Evolutionary conservation across 92 coral and sea anemone species (phyloP).

Genomic region (Metridium senile): DNA sequence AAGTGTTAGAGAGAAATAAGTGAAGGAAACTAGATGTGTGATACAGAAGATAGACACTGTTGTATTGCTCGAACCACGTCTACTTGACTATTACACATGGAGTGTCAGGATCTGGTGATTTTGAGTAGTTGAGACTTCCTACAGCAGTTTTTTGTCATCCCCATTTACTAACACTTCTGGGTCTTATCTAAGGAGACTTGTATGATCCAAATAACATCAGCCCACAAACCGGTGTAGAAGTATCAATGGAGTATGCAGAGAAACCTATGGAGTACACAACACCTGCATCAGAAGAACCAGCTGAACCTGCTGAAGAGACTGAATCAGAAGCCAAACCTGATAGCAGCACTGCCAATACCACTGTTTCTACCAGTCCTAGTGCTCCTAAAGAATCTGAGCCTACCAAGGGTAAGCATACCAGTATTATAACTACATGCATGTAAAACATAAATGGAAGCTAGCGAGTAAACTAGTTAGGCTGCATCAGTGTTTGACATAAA

Average conservation of each 20-base stretch:
- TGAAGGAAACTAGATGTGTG: too few relatives aligned
- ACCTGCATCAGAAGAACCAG: conserved; percentile 9
- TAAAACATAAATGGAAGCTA: too few relatives aligned
- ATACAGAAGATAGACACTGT: too few relatives aligned
- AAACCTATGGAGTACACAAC: not conserved
- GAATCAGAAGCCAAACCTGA: conserved; percentile 14
- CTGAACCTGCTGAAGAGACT: not conserved
- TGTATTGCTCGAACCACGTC: too few relatives aligned
- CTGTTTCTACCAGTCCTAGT: not conserved
- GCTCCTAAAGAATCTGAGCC: conserved; percentile 2
- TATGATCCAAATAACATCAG: conserved; percentile 17
- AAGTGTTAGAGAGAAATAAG: too few relatives aligned
- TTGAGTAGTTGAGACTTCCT: too few relatives aligned
- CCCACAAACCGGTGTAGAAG: conserved; percentile 14
- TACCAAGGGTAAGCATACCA: not conserved
- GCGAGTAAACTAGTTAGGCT: too few relatives aligned
- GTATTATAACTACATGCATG: not conserved
- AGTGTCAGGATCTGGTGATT: too few relatives aligned
- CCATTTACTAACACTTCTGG: not conserved
- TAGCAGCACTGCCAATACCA: not conserved
- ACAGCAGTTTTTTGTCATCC: too few relatives aligned
- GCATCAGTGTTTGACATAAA: too few relatives aligned
- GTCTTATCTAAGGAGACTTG: conserved; percentile 1
- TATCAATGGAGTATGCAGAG: conserved; percentile 26
- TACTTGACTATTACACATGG: too few relatives aligned